Base-by-base conservation (phyloP, 2,888 invertebrate genomes). In the Arrhopalites spinosus region DNA sequence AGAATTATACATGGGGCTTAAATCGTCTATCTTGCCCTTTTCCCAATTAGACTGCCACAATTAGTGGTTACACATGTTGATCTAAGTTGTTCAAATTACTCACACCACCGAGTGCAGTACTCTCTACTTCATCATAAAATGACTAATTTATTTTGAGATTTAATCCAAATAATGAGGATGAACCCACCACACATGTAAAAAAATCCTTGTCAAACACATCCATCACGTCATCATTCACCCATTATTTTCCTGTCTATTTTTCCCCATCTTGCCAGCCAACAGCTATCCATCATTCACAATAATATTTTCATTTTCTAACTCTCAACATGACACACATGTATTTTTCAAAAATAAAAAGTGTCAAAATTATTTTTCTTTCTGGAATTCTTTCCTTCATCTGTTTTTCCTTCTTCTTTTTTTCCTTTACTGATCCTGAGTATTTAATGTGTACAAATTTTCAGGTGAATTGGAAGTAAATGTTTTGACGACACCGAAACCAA, bases 401-500 rank as follows among this genome's bases (percentile, higher is more conserved):
- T 45, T 45, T 45, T 15, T 45, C 45, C 15, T 45, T 45, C 7
- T 45, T 11, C 45, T 11, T 15, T 45, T 45, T 45, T 45, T 15
- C 7, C 7, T 45, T 11, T 45, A 45, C 45, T 11, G 45, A 45
- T n/a, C n/a, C 45, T 45, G 7, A 15, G 7, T 45, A 11, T 45
- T 45, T 15, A 7, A 11, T 15, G 45, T 63, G 15, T 63, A 11
- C 2, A 11, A 5, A 30, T 36, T 23, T 67, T 45, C 66, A 77
- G 77, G 77, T 69, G 77, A 77, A 45, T 68, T 77, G 47, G 75
- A 75, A 27, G 77, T 77, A 36, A 75, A 74, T 64, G 68, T 77
- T 23, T 43, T 75, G 45, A 56, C 71, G 0, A 45, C 36, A 11
- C 72, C 77, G 8, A 56, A 67, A 43, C 77, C 77, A 1, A 67